phyloP scores from a whole-genome alignment of 1,140 invertebrate species.

The Trypoxylus dichotomus region DNA sequence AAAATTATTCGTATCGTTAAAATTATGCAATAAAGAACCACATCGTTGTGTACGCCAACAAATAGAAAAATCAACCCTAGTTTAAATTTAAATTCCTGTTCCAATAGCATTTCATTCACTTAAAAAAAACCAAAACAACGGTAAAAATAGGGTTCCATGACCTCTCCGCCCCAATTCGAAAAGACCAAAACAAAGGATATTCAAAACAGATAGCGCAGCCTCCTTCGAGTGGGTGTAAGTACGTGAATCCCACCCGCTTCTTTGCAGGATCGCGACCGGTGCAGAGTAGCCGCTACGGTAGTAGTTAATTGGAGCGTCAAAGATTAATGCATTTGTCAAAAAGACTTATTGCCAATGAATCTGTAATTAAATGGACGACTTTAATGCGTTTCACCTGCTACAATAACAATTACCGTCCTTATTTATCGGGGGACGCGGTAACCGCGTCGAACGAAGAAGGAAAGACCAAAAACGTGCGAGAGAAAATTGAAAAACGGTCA shows the following conservation, averaged over 20 bases:
- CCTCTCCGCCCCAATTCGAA: background rate
- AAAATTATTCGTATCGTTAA: too few relatives aligned
- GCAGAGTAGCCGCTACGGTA: constrained; percentile 23
- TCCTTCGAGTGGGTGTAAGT: constrained; percentile 29
- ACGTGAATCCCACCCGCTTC: constrained; percentile 36
- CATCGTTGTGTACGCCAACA: too few relatives aligned
- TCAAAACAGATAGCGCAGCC: background rate
- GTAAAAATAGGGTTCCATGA: too few relatives aligned
- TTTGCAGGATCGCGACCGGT: constrained; percentile 4
- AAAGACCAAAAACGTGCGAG: background rate
- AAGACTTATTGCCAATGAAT: constrained; percentile 43
- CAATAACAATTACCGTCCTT: background rate
- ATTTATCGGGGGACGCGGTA: background rate
- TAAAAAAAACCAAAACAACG: too few relatives aligned
- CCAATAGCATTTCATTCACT: too few relatives aligned
- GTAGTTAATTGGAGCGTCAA: constrained; percentile 40
- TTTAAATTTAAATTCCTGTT: too few relatives aligned
- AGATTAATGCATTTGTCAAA: constrained; percentile 43
- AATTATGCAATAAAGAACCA: too few relatives aligned
- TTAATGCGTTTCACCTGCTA: constrained; percentile 24
- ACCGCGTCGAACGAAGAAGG: background rate
- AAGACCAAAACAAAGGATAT: background rate
- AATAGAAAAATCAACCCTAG: too few relatives aligned
- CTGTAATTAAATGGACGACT: constrained; percentile 38
- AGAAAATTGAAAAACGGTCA: constrained; percentile 17